A percentile compares a stretch with the other conserved stretches of the same genome.
Conservation (phyloP, 1,140 invertebrate species). For the Centruroides vittatus region DNA sequence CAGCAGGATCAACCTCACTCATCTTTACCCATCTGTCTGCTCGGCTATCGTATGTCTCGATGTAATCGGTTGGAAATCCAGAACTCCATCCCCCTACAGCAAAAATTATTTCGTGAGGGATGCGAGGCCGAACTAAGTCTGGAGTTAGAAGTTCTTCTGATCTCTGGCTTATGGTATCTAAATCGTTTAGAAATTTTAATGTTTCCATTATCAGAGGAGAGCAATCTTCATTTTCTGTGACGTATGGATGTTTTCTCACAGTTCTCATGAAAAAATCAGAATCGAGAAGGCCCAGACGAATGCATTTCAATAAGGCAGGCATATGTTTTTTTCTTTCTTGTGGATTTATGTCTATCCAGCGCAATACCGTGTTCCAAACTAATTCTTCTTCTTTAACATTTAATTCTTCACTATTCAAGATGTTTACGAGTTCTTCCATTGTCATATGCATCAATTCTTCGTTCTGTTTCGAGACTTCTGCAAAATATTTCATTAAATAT, state of each 20-base stretch:
- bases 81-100: background rate
- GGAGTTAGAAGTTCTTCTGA: background rate
- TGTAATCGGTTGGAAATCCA: background rate
- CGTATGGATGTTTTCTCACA: background rate
- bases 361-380: background rate
- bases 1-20: conserved; percentile 14
- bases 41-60: background rate
- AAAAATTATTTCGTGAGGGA: background rate
- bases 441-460: background rate
- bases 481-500: background rate
- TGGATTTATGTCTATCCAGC: background rate
- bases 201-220: background rate
- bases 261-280: background rate
- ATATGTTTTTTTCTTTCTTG: background rate
- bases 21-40: background rate
- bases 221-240: background rate
- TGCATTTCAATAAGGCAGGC: background rate
- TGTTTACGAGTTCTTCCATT: background rate
- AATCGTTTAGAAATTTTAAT: conserved; percentile 33
- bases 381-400: background rate
- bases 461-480: background rate
- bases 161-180: background rate
- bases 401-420: background rate
- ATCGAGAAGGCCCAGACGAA: background rate
- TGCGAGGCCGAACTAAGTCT: background rate